These are phyloP conservation scores for Tribolium madens DNA, from an alignment of 1,140 invertebrate species.

Conservation along the genomic window DNA sequence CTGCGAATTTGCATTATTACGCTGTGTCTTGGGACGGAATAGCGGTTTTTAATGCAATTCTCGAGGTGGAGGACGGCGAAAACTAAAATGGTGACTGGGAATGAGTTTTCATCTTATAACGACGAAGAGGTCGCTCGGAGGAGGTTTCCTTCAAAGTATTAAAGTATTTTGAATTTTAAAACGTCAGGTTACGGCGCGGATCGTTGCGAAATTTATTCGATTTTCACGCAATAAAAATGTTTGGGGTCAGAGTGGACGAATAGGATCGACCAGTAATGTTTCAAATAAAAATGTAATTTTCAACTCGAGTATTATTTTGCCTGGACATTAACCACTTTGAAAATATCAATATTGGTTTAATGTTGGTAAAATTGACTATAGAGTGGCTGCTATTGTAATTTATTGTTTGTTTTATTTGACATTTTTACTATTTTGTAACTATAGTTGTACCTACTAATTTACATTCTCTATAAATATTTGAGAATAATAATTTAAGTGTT, in stretches of 20 bases:
- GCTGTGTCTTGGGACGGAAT: neutral
- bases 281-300: neutral
- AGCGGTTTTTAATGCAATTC: slow-evolving; percentile 4
- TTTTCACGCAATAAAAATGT: neutral
- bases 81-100: neutral
- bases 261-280: neutral
- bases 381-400: neutral
- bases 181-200: neutral
- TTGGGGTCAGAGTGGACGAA: neutral
- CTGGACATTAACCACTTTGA: neutral
- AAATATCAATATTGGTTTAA: neutral
- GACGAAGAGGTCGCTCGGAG: slow-evolving; percentile 6
- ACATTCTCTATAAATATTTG: neutral
- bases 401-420: neutral
- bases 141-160: slow-evolving; percentile 13
- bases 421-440: neutral
- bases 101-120: slow-evolving; percentile 25
- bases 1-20: slow-evolving; percentile 5
- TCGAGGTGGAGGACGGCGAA: neutral
- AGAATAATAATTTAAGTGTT: no score
- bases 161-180: slow-evolving; percentile 39
- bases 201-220: neutral
- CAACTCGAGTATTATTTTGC: neutral
- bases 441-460: neutral
- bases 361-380: neutral